A percentile compares a stretch with the other conserved stretches of the same genome.
phyloP scores from a whole-genome alignment of 2,888 invertebrate genomes.

The Troides aeacus region DNA sequence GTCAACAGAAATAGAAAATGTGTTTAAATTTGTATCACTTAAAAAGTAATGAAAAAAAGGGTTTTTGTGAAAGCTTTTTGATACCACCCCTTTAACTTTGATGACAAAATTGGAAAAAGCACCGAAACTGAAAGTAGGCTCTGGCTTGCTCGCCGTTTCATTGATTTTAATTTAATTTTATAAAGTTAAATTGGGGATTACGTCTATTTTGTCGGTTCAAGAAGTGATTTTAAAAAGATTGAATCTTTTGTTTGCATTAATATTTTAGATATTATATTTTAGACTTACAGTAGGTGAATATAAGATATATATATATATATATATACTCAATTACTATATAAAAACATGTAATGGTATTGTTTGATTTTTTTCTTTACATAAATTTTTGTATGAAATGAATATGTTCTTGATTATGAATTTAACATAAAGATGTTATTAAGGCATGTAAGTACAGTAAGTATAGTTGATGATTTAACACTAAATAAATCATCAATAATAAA shows the following conservation, averaged over 20 bases:
- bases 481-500: too few relatives aligned
- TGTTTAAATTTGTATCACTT: not conserved
- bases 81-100: conserved; percentile 65
- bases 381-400: too few relatives aligned
- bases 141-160: conserved; percentile 64
- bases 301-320: not conserved
- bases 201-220: conserved; percentile 62
- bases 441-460: too few relatives aligned
- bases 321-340: not conserved
- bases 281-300: not conserved
- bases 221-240: conserved; percentile 27
- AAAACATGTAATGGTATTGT: too few relatives aligned
- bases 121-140: conserved; percentile 48
- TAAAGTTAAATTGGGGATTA: conserved; percentile 79
- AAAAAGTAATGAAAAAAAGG: not conserved
- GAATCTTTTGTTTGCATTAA: conserved; percentile 25
- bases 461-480: too few relatives aligned
- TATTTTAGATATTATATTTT: not conserved
- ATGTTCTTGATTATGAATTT: too few relatives aligned
- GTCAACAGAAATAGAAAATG: not conserved
- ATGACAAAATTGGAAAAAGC: conserved; percentile 54
- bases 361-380: too few relatives aligned
- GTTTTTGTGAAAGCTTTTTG: conserved; percentile 48
- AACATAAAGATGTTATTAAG: too few relatives aligned
- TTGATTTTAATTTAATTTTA: conserved; percentile 76